phyloP scores from a whole-genome alignment of 2,888 invertebrate species.

The Stenurella melanura region DNA sequence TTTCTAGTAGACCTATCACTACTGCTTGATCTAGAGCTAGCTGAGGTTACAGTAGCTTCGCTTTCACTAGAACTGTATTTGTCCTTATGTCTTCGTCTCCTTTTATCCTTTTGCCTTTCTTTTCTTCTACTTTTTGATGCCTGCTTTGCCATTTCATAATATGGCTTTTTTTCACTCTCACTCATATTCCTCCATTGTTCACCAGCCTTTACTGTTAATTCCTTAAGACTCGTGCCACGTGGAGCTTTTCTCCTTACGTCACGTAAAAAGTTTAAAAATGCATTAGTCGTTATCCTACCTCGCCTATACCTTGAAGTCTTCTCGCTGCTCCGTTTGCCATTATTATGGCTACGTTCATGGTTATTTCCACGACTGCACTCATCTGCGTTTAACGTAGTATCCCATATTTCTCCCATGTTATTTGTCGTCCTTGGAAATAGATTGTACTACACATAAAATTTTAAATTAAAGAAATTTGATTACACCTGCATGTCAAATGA shows the following conservation, averaged over 20 bases:
- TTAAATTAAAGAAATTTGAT: neutral
- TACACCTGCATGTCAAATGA: neutral
- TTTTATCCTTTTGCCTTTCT: neutral
- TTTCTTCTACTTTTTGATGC: slow-evolving; percentile 31
- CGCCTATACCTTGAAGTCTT: neutral
- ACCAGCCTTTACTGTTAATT: slow-evolving; percentile 49
- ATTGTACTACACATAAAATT: neutral
- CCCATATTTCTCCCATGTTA: neutral
- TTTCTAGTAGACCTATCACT: neutral
- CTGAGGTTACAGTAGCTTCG: neutral
- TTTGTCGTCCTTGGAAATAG: neutral
- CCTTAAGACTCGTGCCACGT: slow-evolving; percentile 41
- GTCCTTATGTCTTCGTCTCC: neutral
- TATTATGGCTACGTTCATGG: too few species aligned
- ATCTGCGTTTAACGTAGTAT: too few species aligned
- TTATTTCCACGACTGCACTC: neutral
- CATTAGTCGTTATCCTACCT: slow-evolving; percentile 46
- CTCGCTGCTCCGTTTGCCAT: neutral
- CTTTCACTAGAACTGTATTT: neutral
- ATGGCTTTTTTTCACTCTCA: slow-evolving; percentile 46
- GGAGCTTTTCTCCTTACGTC: slow-evolving; percentile 45
- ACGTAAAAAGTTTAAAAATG: slow-evolving; percentile 53
- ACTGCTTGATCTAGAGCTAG: neutral
- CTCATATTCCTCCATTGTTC: slow-evolving; percentile 54
- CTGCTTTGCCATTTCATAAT: slow-evolving; percentile 48